These are phyloP conservation scores for Mesochorus sp. DNA, from an alignment of 2,888 invertebrate genomes.

Conservation along the genomic window DNA sequence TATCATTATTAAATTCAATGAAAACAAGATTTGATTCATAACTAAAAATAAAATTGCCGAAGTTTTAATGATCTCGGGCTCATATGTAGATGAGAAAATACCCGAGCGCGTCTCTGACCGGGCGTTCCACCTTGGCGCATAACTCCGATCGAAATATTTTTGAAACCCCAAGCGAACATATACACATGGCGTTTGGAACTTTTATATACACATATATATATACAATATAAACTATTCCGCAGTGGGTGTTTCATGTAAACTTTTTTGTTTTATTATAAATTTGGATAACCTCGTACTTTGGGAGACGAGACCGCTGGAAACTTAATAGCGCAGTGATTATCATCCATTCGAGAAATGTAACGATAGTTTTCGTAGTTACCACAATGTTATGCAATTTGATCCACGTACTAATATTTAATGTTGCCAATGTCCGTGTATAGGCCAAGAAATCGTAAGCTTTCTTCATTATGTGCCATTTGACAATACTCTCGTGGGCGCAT, in stretches of 20 bases:
- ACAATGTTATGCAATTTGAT: not conserved
- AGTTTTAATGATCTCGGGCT: slow-evolving; percentile 16
- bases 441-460: not conserved
- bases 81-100: not conserved
- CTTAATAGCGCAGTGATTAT: slow-evolving; percentile 2
- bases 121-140: slow-evolving; percentile 59
- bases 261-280: slow-evolving; percentile 48
- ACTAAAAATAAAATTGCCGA: slow-evolving; percentile 27
- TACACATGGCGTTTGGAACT: slow-evolving; percentile 1
- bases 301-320: not conserved
- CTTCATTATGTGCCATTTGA: slow-evolving; percentile 18
- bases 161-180: slow-evolving; percentile 33
- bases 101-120: slow-evolving; percentile 57
- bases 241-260: not conserved
- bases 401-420: not conserved
- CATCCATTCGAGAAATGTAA: not conserved
- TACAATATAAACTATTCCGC: not conserved
- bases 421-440: not conserved
- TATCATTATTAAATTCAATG: not conserved
- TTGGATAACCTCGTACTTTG: slow-evolving; percentile 16
- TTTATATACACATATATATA: not conserved
- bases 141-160: slow-evolving; percentile 57
- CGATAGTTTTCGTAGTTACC: not conserved
- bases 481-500: slow-evolving; percentile 37
- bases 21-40: not conserved